Evolutionary conservation across 23 tunicate species (phyloP), one percentile per base, ranked within the genome.

Genomic region (Trididemnum nubilum): DNA sequence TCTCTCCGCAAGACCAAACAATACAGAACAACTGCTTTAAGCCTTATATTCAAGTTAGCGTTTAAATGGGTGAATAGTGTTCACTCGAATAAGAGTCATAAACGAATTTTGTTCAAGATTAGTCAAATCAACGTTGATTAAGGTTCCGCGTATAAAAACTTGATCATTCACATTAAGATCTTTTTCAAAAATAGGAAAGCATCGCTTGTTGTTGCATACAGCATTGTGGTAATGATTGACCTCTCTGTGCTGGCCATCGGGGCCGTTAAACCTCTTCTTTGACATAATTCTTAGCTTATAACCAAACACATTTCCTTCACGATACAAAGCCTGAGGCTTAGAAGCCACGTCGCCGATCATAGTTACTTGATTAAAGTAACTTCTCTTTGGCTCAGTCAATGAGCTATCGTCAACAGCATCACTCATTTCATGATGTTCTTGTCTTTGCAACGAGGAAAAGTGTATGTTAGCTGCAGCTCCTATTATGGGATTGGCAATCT

Each of bases 131-230:
- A 25, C 67, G 29, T 61, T 61, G 27, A 25, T 61, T 5, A 61
- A 25, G 5, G 5, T 21, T 15, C 74, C 74, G 4, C n/a, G 37
- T 30, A 67, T 24, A 33, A 67, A 32, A 32, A 67, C n/a, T 31
- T 67, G 74, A 24, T 67, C 74, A 33, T 67, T 67, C 19, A 67
- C 74, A 30, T 33, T 67, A 12, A 67, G 7, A 5, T 33, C 33
- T 21, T 61, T 61, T 67, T 67, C 74, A 3, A 67, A 30, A 32
- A 67, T 3, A 31, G 74, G 38, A 67, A 67, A 67, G 21, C 18
- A 67, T 3, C 9, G 9, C n/a, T 38, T 67, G 37, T 9, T 67
- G 22, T 67, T 32, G 33, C 74, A 67, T 3, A 67, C 74, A 32
- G 74, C 38, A 31, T 31, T 24, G 22, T 67, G 74, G n/a, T 31